Percentiles rank a stretch among this genome's conserved stretches.
phyloP scores from a whole-genome alignment of 2,888 invertebrate genomes.

The Busseola fusca region DNA sequence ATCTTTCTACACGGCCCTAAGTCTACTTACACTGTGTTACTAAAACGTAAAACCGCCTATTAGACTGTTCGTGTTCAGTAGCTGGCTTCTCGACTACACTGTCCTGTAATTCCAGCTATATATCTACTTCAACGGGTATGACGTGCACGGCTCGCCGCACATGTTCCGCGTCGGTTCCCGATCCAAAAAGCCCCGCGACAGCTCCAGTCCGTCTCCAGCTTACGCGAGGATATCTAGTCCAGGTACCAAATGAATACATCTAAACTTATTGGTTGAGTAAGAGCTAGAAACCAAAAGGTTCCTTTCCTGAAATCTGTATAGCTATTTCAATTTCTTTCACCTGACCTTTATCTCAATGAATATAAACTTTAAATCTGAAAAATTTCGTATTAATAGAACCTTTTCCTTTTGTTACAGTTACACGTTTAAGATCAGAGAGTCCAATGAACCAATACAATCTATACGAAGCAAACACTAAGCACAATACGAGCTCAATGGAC shows the following conservation, averaged over 20 bases:
- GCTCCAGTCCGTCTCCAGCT: slow-evolving; percentile 83
- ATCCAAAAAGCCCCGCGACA: slow-evolving; percentile 86
- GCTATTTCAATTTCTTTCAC: background rate
- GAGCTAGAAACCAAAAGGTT: background rate
- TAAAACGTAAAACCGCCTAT: slow-evolving; percentile 1
- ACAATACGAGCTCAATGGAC: slow-evolving; percentile 80
- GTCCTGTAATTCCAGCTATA: slow-evolving; percentile 89
- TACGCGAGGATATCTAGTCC: slow-evolving; percentile 88
- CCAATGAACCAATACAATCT: slow-evolving; percentile 83
- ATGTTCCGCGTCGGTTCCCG: slow-evolving; percentile 95
- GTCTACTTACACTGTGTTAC: background rate
- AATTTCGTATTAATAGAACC: background rate
- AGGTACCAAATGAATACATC: slow-evolving; percentile 69
- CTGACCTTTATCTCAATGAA: background rate
- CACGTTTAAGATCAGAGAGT: slow-evolving; percentile 84
- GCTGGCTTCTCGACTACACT: background rate
- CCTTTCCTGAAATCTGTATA: background rate
- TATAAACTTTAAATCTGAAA: background rate
- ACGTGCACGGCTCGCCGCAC: slow-evolving; percentile 94
- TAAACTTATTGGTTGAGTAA: background rate
- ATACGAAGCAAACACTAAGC: slow-evolving; percentile 81
- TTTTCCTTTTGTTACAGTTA: slow-evolving; percentile 75
- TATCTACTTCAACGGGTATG: slow-evolving; percentile 97
- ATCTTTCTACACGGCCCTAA: background rate
- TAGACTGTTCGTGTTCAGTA: background rate